Evolutionary conservation across 2,797 vertebrate species (phyloP).

Genomic region (Acanthornis magna): DNA sequence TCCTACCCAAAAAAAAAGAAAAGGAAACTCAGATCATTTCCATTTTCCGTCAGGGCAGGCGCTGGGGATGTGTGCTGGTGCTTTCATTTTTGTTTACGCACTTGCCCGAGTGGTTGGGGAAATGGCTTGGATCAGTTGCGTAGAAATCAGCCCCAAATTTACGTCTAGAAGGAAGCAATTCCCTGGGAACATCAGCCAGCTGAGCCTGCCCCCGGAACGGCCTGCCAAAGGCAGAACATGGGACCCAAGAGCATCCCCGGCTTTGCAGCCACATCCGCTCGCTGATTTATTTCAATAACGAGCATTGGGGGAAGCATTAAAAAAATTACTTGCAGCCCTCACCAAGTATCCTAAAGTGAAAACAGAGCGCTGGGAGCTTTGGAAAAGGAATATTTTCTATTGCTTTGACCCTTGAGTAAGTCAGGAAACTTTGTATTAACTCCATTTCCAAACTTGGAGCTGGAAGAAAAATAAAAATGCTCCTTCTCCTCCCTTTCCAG

Average conservation of each 20-base stretch:
- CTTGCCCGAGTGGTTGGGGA: neutral
- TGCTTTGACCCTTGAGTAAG: constrained; percentile 3
- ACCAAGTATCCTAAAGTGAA: constrained; percentile 18
- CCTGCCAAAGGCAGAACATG: constrained; percentile 28
- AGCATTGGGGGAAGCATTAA: constrained; percentile 6
- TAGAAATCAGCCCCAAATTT: neutral
- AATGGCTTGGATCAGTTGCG: neutral
- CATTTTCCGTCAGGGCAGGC: neutral
- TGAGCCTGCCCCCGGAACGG: neutral
- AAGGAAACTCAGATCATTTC: neutral
- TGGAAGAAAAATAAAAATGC: neutral
- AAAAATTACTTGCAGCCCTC: constrained; percentile 15
- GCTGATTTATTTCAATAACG: neutral
- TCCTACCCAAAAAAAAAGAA: neutral
- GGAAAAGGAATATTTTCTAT: neutral
- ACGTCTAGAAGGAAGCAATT: neutral
- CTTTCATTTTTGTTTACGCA: neutral
- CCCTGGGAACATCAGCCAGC: neutral
- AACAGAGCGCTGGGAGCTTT: neutral
- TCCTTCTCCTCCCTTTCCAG: neutral
- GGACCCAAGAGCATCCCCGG: neutral
- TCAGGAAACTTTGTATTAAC: neutral
- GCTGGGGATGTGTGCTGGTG: neutral
- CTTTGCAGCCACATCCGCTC: neutral
- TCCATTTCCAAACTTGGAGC: neutral